These are phyloP conservation scores for Furcifer pardalis DNA, from an alignment of 2,797 vertebrate genomes.

Conservation along the genomic window DNA sequence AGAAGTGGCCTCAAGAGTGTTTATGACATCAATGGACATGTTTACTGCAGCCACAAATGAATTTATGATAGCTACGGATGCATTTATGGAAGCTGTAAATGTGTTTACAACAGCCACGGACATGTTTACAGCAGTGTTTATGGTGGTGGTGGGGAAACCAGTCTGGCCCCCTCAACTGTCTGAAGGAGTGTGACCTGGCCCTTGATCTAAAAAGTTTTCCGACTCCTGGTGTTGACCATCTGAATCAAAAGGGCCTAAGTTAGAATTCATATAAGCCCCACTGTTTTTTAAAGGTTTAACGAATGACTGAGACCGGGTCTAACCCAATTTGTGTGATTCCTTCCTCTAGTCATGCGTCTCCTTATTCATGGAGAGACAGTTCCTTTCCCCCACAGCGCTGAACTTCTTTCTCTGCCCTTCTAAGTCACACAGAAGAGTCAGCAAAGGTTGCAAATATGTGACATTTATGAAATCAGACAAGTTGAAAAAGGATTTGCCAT, in stretches of 20 bases:
- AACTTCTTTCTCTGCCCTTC: slow-evolving; percentile 2
- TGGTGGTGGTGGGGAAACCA: too few species aligned
- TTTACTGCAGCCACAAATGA: too few species aligned
- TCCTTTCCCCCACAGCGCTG: background rate
- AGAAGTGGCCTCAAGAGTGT: too few species aligned
- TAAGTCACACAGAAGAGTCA: slow-evolving; percentile 37
- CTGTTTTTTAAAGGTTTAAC: background rate
- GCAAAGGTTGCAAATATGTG: slow-evolving; percentile 45
- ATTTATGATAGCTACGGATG: too few species aligned
- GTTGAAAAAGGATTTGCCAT: slow-evolving; percentile 47
- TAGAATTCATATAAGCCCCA: background rate
- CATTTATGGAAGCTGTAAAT: too few species aligned
- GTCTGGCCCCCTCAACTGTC: too few species aligned
- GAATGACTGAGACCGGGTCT: background rate
- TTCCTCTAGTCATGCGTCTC: background rate
- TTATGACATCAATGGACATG: too few species aligned
- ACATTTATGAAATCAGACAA: slow-evolving; percentile 50
- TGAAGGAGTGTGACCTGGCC: too few species aligned
- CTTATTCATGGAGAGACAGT: background rate
- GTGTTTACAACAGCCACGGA: too few species aligned
- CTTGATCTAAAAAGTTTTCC: too few species aligned
- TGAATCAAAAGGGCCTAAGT: background rate
- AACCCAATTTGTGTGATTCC: background rate
- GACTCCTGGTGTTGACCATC: too few species aligned
- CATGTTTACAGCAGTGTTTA: too few species aligned